Conservation (phyloP, 1,140 invertebrate species). For the Patella vulgata region DNA sequence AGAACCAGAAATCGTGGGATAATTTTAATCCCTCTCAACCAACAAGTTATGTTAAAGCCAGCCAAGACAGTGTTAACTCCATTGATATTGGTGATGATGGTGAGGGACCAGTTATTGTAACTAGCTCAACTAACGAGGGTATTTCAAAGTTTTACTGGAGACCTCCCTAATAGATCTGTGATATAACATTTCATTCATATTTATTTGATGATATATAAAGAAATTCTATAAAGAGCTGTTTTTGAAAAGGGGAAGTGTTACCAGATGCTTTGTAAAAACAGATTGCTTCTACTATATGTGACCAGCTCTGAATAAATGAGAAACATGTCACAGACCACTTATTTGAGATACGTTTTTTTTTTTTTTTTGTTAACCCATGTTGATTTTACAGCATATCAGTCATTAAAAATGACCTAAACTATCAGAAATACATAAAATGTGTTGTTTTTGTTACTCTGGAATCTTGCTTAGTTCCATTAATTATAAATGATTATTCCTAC, state of each 20-base stretch:
- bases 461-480: too few relatives aligned
- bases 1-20: background rate
- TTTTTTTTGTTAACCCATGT: background rate
- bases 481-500: too few relatives aligned
- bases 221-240: background rate
- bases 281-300: background rate
- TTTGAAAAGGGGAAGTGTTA: background rate
- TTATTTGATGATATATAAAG: background rate
- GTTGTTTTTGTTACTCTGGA: too few relatives aligned
- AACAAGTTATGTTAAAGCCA: background rate
- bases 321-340: background rate
- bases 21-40: background rate
- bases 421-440: too few relatives aligned
- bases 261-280: background rate
- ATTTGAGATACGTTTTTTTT: background rate
- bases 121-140: conserved; percentile 7
- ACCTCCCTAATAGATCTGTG: background rate
- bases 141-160: background rate
- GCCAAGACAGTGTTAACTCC: background rate
- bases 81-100: conserved; percentile 7
- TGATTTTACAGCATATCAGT: too few relatives aligned
- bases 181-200: background rate
- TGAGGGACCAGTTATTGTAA: conserved; percentile 2
- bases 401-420: too few relatives aligned
- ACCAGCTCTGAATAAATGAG: background rate